Evolutionary conservation across 2,888 invertebrate species (phyloP), one percentile per base, ranked within the genome.

Genomic region (Cephonodes hylas): DNA sequence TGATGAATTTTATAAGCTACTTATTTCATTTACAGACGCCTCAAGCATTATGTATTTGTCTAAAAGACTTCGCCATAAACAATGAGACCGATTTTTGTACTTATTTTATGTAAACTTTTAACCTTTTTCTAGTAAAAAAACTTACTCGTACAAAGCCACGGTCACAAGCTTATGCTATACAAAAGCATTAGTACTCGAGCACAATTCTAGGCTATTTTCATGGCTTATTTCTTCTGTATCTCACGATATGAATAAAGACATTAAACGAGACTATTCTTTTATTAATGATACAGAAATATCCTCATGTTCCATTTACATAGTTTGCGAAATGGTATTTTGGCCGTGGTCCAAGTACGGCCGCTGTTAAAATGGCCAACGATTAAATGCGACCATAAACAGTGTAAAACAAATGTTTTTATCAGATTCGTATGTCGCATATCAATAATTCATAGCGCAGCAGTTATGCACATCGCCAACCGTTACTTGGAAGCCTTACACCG

Each of bases 401-500:
- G 80, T 76, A 80, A 82, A 84, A 89, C 90, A 89, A 85, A 85
- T 89, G 89, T 89, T 85, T 25, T 85, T 85, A 86, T 88, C 86
- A 85, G 84, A 85, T 89, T 87, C 77, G 86, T 87, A 84, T 83
- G 83, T 77, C 75, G 74, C 70, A 66, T 86, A 90, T 91, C 87
- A 90, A 91, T 92, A 87, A 91, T 92, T 91, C 91, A 91, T 89
- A 86, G 80, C 80, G 74, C 73, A 78, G 69, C 78, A 86, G 81
- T 87, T 89, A 90, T 90, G 89, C 87, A 84, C 84, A 88, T 85
- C 82, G 83, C 71, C 83, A 75, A 86, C 91, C 89, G 90, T 89
- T 92, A 91, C 90, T 89, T 91, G 89, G 91, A 92, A 91, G 87
- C 83, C 88, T 89, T 82, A 85, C 80, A 82, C 75, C 74, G 79